Evolutionary conservation across 2,113 vertebrate genomes (phyloP), one percentile per base, ranked within the genome.

Genomic region (Perca flavescens): DNA sequence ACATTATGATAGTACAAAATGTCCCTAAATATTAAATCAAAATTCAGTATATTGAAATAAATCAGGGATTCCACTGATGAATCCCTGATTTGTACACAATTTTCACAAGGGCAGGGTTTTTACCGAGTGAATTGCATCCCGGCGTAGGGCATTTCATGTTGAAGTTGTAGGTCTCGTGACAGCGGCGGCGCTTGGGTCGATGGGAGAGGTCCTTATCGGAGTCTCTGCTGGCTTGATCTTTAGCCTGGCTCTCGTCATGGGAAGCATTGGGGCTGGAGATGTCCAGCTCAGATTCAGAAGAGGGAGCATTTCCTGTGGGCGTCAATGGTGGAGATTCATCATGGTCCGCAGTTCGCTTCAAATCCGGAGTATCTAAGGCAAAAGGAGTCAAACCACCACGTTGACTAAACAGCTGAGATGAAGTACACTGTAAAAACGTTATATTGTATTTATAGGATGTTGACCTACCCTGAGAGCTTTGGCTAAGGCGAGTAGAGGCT

Each of bases 61-160:
- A 43, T 19, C n/a, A 12, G 34, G 4, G 5, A 65, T 14, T 4
- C 1, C 21, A 4, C 50, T 31, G 17, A 43, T 4, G 1, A 31
- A 22, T 16, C 25, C 25, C 25, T 25, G 25, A 4, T 0, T 14
- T 14, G 22, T 3, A 25, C 5, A 13, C 66, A 0, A 58, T 22
- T 5, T 31, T 13, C 4, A 34, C 22, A 74, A 19, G 9, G 12
- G 2, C 1, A 63, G 10, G 9, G 10, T 19, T 73, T 49, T 92
- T 91, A 99, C 98, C 98, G 49, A 99, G 94, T 11, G 98, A 99
- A 91, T 99, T 99, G 91, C 98, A 99, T 22, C 98, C 98, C 0
- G 98, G 98, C 0, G 98, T 99, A 21, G 98, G 98, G 83, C 98
- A 99, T 81, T 99, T 99, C 97, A 99, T 99, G 91, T 99, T 99